Evolutionary conservation across 2,797 vertebrate species (phyloP), one percentile per base, ranked within the genome.

Genomic region (Rhadinocentrus ornatus): DNA sequence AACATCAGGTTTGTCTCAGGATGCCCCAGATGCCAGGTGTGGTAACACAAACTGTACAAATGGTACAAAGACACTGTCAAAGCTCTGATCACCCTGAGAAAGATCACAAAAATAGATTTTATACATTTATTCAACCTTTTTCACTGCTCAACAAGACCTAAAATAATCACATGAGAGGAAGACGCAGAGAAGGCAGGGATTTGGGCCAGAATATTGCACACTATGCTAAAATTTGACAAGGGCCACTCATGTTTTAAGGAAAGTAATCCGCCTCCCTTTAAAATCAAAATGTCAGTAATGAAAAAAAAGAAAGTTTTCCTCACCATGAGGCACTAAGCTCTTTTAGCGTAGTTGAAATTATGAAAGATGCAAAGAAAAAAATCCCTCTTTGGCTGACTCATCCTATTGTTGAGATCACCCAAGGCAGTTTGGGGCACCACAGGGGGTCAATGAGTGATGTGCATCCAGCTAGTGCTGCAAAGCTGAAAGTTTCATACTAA

Each of bases 241-340:
- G 62, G 59, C 20, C 78, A 71, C 69, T 82, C 52, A 46, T 84
- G 84, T 77, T 79, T 77, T 68, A 90, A 57, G 82, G 66, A 75
- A 64, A 58, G 20, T 75, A 78, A 82, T 82, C 81, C 82, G 64
- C 75, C 65, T 71, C 58, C 46, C 46, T 77, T 68, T 69, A 63
- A 75, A 83, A 81, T 66, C 69, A 27, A 68, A 57, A 50, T 37
- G 69, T 73, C 67, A 63, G 52, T 61, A 18, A 67, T 29, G 52
- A 70, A 50, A 31, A 34, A 74, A 67, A 62, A 62, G 39, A 68
- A 60, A 60, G 50, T 68, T 50, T 61, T 20, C 71, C 66, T 76
- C 81, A 71, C 44, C 16, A 4, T 53, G 53, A 76, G 61, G 50
- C 11, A 50, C 24, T 18, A 31, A 26, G 41, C 66, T 77, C 64